Percentiles rank a stretch among this genome's conserved stretches.
These are phyloP conservation scores for Dynastes hyllus DNA, from an alignment of 2,888 invertebrate genomes.

Conservation along the genomic window DNA sequence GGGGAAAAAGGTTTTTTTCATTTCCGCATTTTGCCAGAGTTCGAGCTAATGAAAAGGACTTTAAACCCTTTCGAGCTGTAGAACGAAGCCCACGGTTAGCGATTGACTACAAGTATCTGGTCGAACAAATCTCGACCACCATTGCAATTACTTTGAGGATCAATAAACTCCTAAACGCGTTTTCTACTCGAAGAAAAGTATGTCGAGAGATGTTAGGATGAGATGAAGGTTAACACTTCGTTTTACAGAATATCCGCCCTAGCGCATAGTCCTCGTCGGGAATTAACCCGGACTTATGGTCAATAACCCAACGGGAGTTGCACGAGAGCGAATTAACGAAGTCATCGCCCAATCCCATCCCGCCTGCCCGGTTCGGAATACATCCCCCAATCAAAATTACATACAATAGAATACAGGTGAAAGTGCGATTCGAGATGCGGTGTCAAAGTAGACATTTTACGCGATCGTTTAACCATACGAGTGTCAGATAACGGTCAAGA, in stretches of 20 bases:
- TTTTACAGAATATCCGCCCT: constrained; percentile 68
- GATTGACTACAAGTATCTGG: constrained; percentile 59
- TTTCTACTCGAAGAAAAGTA: not conserved
- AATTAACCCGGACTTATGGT: constrained; percentile 42
- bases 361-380: constrained; percentile 65
- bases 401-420: constrained; percentile 37
- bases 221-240: constrained; percentile 54
- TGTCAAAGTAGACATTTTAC: constrained; percentile 5
- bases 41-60: too few species aligned
- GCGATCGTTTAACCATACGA: constrained; percentile 15
- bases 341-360: constrained; percentile 53
- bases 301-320: constrained; percentile 35
- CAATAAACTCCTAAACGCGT: not conserved
- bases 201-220: constrained; percentile 45
- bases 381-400: constrained; percentile 60
- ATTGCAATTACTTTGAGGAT: constrained; percentile 62
- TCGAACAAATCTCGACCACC: constrained; percentile 67
- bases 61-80: constrained; percentile 58
- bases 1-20: too few species aligned
- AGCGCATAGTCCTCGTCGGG: constrained; percentile 52
- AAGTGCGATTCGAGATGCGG: constrained; percentile 28
- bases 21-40: too few species aligned
- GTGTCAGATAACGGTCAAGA: constrained; percentile 6
- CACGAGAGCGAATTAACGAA: constrained; percentile 63
- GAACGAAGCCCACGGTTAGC: constrained; percentile 55